Evolutionary conservation across 2,113 vertebrate species (phyloP).

Genomic region (Rhabdornis inornatus): DNA sequence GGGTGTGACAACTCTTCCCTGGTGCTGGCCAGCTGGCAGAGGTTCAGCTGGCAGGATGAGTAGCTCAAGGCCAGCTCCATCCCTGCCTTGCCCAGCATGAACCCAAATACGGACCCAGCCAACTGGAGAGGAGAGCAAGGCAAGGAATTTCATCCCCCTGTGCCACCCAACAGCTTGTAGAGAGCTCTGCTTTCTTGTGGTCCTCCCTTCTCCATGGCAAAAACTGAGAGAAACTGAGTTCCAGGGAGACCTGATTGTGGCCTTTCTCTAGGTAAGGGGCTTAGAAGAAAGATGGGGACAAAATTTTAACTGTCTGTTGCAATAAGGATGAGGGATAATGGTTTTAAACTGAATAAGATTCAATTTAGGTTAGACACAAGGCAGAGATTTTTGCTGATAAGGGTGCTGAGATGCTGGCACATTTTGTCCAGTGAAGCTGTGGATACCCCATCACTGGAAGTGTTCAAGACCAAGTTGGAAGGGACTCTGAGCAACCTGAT

Average conservation of each 20-base stretch:
- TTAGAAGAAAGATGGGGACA: neutral
- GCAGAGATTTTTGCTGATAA: neutral
- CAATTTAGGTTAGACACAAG: neutral
- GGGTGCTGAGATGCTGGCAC: neutral
- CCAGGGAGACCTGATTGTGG: neutral
- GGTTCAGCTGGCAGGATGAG: neutral
- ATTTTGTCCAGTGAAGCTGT: neutral
- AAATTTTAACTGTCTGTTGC: neutral
- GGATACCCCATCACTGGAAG: neutral
- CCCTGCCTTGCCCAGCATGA: neutral
- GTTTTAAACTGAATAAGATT: neutral
- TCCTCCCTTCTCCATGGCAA: neutral
- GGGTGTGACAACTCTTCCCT: neutral
- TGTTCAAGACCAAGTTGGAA: neutral
- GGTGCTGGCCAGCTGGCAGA: neutral
- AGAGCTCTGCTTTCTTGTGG: neutral
- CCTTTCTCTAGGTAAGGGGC: neutral
- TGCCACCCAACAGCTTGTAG: fast-evolving
- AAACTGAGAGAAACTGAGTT: neutral
- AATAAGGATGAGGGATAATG: neutral
- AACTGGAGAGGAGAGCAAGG: neutral
- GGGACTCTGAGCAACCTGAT: neutral
- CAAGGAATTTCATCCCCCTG: fast-evolving
- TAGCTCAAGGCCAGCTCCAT: neutral
- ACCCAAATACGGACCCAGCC: neutral